Evolutionary conservation across 2,888 invertebrate species (phyloP).

Genomic region (Caenorhabditis angaria): DNA sequence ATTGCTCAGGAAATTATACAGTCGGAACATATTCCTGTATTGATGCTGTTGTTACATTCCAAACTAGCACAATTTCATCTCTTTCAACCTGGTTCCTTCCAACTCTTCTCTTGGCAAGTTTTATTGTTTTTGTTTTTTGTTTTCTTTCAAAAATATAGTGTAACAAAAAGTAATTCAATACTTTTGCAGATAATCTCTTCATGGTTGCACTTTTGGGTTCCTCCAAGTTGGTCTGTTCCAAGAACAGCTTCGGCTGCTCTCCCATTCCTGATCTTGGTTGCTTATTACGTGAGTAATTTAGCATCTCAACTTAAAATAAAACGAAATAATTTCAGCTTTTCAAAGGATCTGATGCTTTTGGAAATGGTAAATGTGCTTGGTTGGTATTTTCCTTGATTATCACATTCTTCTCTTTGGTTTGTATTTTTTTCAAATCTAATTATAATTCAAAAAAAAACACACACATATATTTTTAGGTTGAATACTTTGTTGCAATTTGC

Average conservation of each 20-base stretch:
- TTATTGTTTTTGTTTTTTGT: not conserved
- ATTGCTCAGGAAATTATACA: conserved; percentile 70
- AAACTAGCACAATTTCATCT: conserved; percentile 40
- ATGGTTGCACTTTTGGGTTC: conserved; percentile 71
- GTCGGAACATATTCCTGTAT: conserved; percentile 66
- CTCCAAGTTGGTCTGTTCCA: conserved; percentile 69
- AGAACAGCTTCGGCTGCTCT: conserved; percentile 65
- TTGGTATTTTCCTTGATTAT: conserved; percentile 62
- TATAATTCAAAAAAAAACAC: too few species aligned
- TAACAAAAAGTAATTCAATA: not conserved
- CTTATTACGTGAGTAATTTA: conserved; percentile 63
- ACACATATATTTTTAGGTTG: conserved; percentile 54
- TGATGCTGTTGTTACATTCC: conserved; percentile 65
- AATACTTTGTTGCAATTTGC: conserved; percentile 70
- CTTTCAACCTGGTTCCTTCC: conserved; percentile 62
- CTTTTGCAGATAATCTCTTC: conserved; percentile 56
- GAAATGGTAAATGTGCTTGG: conserved; percentile 53
- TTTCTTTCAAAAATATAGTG: not conserved
- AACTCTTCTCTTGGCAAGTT: conserved; percentile 49
- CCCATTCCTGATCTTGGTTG: conserved; percentile 75
- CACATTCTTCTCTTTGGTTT: conserved; percentile 64
- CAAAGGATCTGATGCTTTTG: conserved; percentile 8
- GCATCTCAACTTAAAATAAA: not conserved
- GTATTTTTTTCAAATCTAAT: too few species aligned
- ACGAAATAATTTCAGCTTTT: conserved; percentile 42